A percentile compares a stretch with the other conserved stretches of the same genome.
Evolutionary conservation across 1,140 invertebrate species (phyloP).

Genomic region (Odontomachus brunneus): DNA sequence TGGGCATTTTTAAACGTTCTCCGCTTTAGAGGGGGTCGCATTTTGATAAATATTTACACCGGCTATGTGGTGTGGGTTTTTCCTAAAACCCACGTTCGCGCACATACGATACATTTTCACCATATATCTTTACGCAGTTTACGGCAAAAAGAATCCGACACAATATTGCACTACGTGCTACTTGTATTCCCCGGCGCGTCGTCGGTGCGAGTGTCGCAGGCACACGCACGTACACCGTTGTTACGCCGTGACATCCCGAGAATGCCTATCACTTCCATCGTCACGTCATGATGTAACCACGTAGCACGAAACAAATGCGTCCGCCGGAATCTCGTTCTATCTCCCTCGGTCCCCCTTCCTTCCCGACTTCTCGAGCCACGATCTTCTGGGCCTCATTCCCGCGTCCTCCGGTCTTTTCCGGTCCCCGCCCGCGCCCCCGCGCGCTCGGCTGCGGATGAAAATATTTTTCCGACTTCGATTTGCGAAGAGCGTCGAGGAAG

Average conservation of each 20-base stretch:
- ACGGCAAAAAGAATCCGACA: conserved; percentile 41
- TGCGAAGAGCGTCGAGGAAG: too few species aligned
- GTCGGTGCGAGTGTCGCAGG: too few species aligned
- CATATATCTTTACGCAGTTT: conserved; percentile 38
- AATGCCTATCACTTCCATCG: conserved; percentile 57
- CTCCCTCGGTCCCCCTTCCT: conserved; percentile 13
- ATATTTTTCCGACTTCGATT: neutral
- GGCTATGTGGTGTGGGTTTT: conserved; percentile 11
- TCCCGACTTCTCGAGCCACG: conserved; percentile 40
- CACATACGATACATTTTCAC: conserved; percentile 37
- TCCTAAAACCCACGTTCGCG: conserved; percentile 1
- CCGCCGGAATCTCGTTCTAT: conserved; percentile 51
- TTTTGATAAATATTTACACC: conserved; percentile 13
- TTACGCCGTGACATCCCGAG: conserved; percentile 38
- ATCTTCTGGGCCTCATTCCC: neutral
- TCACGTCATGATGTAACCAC: conserved; percentile 56
- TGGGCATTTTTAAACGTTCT: too few species aligned
- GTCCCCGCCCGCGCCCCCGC: neutral
- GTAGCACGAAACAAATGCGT: conserved; percentile 54
- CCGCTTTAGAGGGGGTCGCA: too few species aligned
- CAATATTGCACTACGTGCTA: conserved; percentile 48
- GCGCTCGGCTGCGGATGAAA: conserved; percentile 17
- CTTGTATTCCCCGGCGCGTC: conserved; percentile 29
- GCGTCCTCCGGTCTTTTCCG: neutral
- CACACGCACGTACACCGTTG: conserved; percentile 13